These are phyloP conservation scores for Paradoxurus hermaphroditus DNA, from an alignment of 2,113 vertebrate species.

Conservation along the genomic window DNA sequence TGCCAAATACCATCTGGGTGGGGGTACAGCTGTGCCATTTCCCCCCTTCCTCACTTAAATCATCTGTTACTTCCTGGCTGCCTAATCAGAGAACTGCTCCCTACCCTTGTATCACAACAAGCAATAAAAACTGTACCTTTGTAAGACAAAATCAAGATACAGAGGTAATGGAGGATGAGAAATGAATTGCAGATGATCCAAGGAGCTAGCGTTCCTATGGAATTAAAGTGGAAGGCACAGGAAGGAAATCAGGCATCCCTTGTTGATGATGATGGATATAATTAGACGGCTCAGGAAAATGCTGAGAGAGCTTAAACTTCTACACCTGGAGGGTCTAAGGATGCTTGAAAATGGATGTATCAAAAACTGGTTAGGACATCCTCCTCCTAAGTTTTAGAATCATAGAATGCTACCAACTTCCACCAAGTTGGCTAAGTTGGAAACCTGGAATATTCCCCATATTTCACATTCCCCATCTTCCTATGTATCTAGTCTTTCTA, in stretches of 20 bases:
- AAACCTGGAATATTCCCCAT: neutral
- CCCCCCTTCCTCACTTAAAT: neutral
- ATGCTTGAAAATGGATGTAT: neutral
- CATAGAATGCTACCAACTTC: neutral
- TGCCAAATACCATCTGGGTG: neutral
- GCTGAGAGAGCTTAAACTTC: slow-evolving; percentile 14
- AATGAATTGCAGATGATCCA: slow-evolving; percentile 35
- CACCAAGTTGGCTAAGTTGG: neutral
- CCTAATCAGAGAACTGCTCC: slow-evolving; percentile 3
- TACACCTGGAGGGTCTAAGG: slow-evolving; percentile 57
- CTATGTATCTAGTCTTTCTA: neutral
- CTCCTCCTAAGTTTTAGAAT: neutral
- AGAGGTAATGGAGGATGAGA: neutral
- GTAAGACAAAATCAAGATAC: slow-evolving; percentile 37
- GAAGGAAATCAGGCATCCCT: slow-evolving; percentile 59
- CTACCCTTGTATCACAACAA: neutral
- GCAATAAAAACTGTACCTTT: slow-evolving; percentile 36
- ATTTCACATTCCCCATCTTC: neutral
- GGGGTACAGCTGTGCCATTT: neutral
- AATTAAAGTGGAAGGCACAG: slow-evolving; percentile 20
- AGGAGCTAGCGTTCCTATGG: slow-evolving; percentile 9
- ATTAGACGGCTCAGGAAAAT: slow-evolving; percentile 58
- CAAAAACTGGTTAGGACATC: neutral
- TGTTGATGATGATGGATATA: slow-evolving; percentile 4
- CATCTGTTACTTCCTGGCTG: slow-evolving; percentile 13